Evolutionary conservation across 2,888 invertebrate species (phyloP).

Genomic region (Papilio gigon): DNA sequence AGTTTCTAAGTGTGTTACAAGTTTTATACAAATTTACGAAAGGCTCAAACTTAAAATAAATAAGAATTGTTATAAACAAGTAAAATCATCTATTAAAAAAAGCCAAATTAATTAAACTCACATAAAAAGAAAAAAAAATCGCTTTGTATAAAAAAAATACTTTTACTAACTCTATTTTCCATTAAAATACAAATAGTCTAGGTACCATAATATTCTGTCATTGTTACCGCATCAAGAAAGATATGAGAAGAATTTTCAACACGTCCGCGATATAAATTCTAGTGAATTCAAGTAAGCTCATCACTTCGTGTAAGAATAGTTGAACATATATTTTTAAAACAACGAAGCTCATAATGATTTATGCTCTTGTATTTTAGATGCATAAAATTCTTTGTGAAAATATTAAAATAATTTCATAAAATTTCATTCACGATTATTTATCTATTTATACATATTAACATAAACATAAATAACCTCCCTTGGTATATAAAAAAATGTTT

Average conservation of each 20-base stretch:
- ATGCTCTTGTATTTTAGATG: background rate
- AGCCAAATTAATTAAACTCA: background rate
- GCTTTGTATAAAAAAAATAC: background rate
- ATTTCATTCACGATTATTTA: background rate
- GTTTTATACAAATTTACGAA: too few species aligned
- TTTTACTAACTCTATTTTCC: background rate
- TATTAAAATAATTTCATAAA: background rate
- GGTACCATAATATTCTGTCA: background rate
- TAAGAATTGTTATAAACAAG: too few species aligned
- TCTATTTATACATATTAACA: background rate
- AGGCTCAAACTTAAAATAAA: too few species aligned
- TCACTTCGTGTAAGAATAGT: slow-evolving; percentile 19
- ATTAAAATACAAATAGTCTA: background rate
- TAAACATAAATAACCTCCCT: background rate
- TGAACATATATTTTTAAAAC: slow-evolving; percentile 21
- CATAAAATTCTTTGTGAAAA: background rate
- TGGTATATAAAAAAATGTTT: background rate
- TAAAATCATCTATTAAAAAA: too few species aligned
- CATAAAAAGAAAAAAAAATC: background rate
- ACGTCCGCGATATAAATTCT: slow-evolving; percentile 29
- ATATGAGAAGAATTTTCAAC: slow-evolving; percentile 30
- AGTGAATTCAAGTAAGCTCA: slow-evolving; percentile 25
- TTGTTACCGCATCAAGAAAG: slow-evolving; percentile 9
- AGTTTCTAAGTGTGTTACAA: too few species aligned
- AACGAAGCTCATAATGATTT: background rate